Evolutionary conservation across 1,140 invertebrate species (phyloP), one percentile per base, ranked within the genome.

Genomic region (Chymomyza costata): DNA sequence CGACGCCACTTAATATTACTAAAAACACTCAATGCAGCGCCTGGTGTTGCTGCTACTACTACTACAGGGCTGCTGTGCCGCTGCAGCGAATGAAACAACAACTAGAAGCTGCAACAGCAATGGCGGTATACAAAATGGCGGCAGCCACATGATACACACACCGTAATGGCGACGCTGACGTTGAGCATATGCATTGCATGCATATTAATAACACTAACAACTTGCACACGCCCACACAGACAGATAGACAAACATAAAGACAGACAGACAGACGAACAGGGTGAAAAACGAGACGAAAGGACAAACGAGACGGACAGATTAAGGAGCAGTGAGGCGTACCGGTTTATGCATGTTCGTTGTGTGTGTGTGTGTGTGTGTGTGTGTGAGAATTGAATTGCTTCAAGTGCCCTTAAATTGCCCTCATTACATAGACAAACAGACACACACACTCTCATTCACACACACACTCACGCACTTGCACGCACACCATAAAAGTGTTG

Each of bases 191-290:
- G 53, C 70, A 74, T 54, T 60, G 64, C 69, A 65, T 74, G 69
- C 70, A 74, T 74, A 74, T 74, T 68, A 74, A 74, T 74, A 74
- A 69, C 65, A 74, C 69, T 73, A 74, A 74, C 68, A 74, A 74
- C 69, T 74, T 64, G 43, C 31, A 18, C 45, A 32, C 25, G 34
- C 40, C 21, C 28, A 14, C 15, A 35, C 44, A 46, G 39, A 56
- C 41, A 38, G 37, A 13, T 34, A 34, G 38, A 14, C 25, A 45
- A 32, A 57, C 39, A 19, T 25, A 17, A 11, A 37, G 30, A 7
- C 45, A 8, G 18, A 34, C 40, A 25, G 19, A 17, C 18, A 31
- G 25, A 18, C 13, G n/a, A 19, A 3, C 8, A 44, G n/a, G 40
- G 7, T 13, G 34, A n/a, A 34, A 39, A 18, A 35, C 39, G 38